Conservation (phyloP, 2,888 invertebrate species). For the Chromoteleia sp. region DNA sequence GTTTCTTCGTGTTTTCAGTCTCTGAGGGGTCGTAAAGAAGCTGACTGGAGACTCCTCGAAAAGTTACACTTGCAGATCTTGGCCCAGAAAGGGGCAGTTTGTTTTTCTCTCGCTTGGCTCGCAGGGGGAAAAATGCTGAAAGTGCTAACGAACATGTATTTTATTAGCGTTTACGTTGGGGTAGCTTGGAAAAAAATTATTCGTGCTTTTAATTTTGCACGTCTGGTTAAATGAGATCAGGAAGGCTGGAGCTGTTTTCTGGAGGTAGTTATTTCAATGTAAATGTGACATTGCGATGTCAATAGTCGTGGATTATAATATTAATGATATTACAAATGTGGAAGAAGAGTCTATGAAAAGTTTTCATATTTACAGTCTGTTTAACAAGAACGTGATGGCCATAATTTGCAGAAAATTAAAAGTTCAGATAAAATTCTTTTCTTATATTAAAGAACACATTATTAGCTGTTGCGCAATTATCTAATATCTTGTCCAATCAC, state of each 20-base stretch:
- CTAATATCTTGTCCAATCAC: too few species aligned
- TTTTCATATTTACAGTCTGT: too few species aligned
- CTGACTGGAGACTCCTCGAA: conserved; percentile 48
- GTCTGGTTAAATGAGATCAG: conserved; percentile 40
- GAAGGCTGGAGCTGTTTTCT: not conserved
- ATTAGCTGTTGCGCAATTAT: too few species aligned
- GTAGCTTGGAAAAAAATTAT: conserved; percentile 35
- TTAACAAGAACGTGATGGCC: not conserved
- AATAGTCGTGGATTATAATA: not conserved
- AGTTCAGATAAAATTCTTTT: too few species aligned
- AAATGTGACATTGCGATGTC: not conserved
- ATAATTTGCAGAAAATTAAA: too few species aligned
- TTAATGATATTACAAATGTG: not conserved
- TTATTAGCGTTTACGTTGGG: conserved; percentile 42
- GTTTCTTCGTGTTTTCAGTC: conserved; percentile 51
- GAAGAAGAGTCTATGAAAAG: too few species aligned
- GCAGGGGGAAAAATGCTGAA: not conserved
- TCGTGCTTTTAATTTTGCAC: conserved; percentile 34
- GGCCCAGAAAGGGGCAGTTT: conserved; percentile 45
- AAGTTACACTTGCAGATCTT: conserved; percentile 46
- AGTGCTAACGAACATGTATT: conserved; percentile 52
- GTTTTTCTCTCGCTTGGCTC: conserved; percentile 24
- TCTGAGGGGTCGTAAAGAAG: conserved; percentile 46
- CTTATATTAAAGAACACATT: too few species aligned
- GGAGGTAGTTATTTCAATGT: conserved; percentile 10